Evolutionary conservation across 2,113 vertebrate genomes (phyloP), one percentile per base, ranked within the genome.

Genomic region (Psittacula cyanocephala): DNA sequence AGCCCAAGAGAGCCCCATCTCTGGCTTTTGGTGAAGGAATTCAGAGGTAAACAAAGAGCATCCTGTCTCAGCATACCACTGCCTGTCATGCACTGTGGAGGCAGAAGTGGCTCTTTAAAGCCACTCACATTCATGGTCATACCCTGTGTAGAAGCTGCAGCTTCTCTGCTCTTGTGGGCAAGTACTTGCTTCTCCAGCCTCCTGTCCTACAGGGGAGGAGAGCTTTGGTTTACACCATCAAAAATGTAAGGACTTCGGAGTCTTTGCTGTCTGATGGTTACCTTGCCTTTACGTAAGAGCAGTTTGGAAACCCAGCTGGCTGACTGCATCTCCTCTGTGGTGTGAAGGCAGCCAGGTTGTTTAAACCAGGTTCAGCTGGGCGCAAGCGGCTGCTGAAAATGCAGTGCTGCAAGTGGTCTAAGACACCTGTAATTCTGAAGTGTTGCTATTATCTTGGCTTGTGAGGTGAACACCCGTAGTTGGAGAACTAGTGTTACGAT

Each of bases 381-480:
- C 39, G 22, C 75, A 49, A 16, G 28, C 1, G 5, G 16, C 70
- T 76, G 50, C 70, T 65, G 29, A 55, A 47, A 63, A 60, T 7
- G 19, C 31, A 17, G 2, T 8, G 9, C 25, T 60, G 53, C 2
- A 0, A 3, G 46, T 0, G 1, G 9, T 44, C 8, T 2, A 62
- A 63, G 44, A 24, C 2, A 4, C 35, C 65, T 82, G 63, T 29
- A 35, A 22, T 68, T 63, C 29, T 44, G 13, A 8, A 11, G 25
- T 11, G 25, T 49, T 63, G 55, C 12, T 35, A 3, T 60, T 60
- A 2, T 50, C 39, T 71, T 43, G 10, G 52, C 15, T 75, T 76
- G 5, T 0, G 0, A 9, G 6, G 6, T 31, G 35, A 57, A 8
- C 1, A 0, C 31, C 1, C 1, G 10, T 22, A 16, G 37, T 11